Evolutionary conservation across 2,113 vertebrate genomes (phyloP).

Genomic region (Nasalis larvatus): DNA sequence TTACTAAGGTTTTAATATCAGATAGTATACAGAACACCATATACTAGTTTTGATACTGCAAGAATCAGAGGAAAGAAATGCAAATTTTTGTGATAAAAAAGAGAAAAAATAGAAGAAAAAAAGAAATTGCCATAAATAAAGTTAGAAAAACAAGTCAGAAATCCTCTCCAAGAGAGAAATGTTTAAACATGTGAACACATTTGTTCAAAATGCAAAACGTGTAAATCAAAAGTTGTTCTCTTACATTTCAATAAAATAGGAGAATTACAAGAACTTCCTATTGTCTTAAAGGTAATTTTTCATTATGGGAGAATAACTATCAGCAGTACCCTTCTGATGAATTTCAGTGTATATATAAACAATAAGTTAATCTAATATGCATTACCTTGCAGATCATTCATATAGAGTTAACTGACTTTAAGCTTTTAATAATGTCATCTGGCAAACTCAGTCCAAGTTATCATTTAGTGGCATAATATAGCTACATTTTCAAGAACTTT

Average conservation of each 20-base stretch:
- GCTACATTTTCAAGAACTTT: constrained; percentile 50
- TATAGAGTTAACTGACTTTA: constrained; percentile 13
- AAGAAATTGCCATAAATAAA: neutral
- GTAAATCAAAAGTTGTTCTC: neutral
- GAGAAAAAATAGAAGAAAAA: neutral
- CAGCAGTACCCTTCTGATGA: neutral
- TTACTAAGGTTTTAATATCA: neutral
- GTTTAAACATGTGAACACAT: neutral
- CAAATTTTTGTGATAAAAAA: neutral
- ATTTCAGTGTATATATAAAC: neutral
- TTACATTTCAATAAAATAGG: neutral
- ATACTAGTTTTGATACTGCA: neutral
- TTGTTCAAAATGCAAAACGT: neutral
- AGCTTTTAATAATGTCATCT: constrained; percentile 26
- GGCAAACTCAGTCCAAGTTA: neutral
- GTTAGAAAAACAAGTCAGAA: neutral
- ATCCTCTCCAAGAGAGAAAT: neutral
- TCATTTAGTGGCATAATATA: neutral
- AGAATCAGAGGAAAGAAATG: neutral
- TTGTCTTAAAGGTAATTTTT: constrained; percentile 19
- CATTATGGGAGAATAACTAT: neutral
- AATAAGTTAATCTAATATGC: neutral
- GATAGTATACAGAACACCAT: neutral
- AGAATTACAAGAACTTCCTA: neutral
- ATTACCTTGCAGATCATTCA: neutral